Evolutionary conservation across 1,140 invertebrate genomes (phyloP), one percentile per base, ranked within the genome.

Genomic region (Drosophila cardini): DNA sequence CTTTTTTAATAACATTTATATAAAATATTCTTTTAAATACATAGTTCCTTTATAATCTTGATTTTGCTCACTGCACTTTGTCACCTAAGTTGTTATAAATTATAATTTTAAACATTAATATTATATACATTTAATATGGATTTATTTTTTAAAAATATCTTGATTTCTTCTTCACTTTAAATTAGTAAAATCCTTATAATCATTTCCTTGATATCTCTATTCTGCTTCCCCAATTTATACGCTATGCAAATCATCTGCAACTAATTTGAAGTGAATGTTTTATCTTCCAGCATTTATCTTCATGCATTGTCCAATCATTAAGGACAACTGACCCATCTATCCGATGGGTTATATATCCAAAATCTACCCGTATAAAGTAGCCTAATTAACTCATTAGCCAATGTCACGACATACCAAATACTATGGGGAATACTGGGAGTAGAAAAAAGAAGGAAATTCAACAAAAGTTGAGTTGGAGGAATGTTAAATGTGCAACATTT

Each of bases 341-440:
- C 63, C 77, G 72, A 76, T 73, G 40, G 67, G 56, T 16, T 11
- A 48, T 30, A 13, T 36, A 26, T 45, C 32, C 67, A 67, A 62
- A 61, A 72, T 42, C 65, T 52, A 73, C 72, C 83, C 72, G 79
- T 77, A 86, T 80, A 69, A 73, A 53, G 42, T 58, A 61, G 67
- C 58, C 84, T 87, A 87, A 87, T 87, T 87, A 84, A 87, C 84
- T 87, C 84, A 87, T 87, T 87, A 87, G 80, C 89, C 84, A 87
- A 89, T 87, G 83, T 87, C 84, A 80, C 72, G 67, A 62, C 16
- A 21, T 36, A 26, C 78, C 52, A 36, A 45, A 64, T 21, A 61
- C 16, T n/a, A 13, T 36, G 15, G 64, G 40, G 45, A 50, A 57
- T 42, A 13, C 34, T 8, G 57, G 30, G 40, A 46, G 65, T 60